A percentile compares a stretch with the other conserved stretches of the same genome.
Evolutionary conservation across 2,888 invertebrate genomes (phyloP).

Genomic region (Pristionchus maxplancki): DNA sequence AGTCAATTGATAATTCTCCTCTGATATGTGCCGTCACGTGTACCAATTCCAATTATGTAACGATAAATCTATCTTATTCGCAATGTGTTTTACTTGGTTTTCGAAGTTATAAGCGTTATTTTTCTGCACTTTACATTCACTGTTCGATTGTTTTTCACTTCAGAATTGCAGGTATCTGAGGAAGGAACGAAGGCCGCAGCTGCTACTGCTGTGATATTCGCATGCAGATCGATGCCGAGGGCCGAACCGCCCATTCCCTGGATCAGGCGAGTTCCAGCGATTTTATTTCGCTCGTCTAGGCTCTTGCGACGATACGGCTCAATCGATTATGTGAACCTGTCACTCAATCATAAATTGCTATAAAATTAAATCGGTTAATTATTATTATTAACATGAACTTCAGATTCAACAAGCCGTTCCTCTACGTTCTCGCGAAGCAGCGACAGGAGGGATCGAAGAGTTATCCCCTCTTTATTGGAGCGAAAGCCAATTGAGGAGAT

Average conservation of each 20-base stretch:
- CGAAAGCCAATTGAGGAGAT: neutral
- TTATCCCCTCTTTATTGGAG: neutral
- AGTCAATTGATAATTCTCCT: neutral
- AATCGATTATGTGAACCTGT: no score
- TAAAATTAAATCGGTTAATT: no score
- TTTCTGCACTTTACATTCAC: no score
- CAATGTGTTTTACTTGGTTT: no score
- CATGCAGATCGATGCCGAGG: neutral
- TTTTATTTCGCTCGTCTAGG: neutral
- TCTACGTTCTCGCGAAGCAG: neutral
- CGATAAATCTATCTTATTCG: neutral
- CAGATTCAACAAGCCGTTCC: slow-evolving; percentile 18
- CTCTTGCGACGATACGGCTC: no score
- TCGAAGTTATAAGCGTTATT: no score
- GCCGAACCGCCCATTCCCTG: neutral
- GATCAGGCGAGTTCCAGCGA: neutral
- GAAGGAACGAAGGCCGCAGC: slow-evolving; percentile 65
- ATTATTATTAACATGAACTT: no score
- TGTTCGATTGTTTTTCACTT: neutral
- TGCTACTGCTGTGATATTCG: slow-evolving; percentile 54
- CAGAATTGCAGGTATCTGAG: slow-evolving; percentile 62
- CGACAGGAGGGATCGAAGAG: neutral
- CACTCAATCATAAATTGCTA: no score
- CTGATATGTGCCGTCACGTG: neutral
- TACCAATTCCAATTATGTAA: neutral